Base-by-base conservation (phyloP, 2,797 vertebrate genomes). In the Toxotes lorentzi region DNA sequence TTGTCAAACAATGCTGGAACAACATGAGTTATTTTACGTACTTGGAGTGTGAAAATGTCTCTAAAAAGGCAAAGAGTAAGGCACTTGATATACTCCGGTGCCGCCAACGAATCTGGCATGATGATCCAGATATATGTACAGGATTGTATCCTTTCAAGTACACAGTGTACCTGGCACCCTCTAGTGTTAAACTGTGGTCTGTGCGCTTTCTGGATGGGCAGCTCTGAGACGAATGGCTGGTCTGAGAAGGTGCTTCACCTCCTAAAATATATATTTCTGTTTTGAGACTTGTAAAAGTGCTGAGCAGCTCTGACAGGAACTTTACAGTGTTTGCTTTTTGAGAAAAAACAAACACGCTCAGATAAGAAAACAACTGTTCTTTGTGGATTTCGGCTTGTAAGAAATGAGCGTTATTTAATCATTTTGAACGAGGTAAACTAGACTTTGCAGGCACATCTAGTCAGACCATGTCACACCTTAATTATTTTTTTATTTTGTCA, bases 1-100 rank as follows among this genome's bases (percentile, higher is more conserved):
- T 89, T 92, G 90, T 91, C 85, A 90, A 88, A 91, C 79, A 87
- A 92, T 76, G 81, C 48, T 86, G 82, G 72, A 76, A 82, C 56
- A 80, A 76, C 21, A 71, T 4, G 50, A 71, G 64, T 78, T 67
- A 4, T 75, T 30, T 82, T 56, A 66, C 84, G 91, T 91, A 92
- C 90, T 87, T 84, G 77, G 84, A 89, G 91, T 88, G 88, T 91
- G 56, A 60, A 84, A 84, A 80, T 19, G 53, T 89, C 76, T 79
- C 51, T 69, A 76, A 79, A 79, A 84, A 78, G 64, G 40, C 48
- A 82, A 83, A 81, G 60, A 83, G 69, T 85, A 91, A 92, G 87
- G 91, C 88, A 92, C 92, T 91, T 70, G 30, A 76, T 70, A 79
- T 67, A 70, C 63, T 82, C 78, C 62, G 78, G 79, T 82, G 86